Evolutionary conservation across 2,888 invertebrate species (phyloP).

Genomic region (Lepetodrilus schrolli): DNA sequence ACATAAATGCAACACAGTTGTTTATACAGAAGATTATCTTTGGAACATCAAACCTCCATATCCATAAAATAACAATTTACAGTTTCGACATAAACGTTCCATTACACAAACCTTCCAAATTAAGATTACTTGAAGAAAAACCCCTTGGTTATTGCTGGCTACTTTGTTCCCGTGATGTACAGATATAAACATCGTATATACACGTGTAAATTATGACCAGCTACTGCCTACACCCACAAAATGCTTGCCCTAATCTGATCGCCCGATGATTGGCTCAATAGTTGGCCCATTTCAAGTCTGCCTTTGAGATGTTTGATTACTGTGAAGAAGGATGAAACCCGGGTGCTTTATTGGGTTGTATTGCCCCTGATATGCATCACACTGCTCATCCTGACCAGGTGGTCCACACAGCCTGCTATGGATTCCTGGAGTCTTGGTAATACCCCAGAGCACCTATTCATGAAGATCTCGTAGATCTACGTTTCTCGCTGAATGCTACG

Average conservation of each 20-base stretch:
- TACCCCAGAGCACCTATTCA: too few relatives aligned
- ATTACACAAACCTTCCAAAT: not conserved
- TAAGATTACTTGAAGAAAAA: not conserved
- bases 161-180: not conserved
- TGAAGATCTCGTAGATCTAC: too few relatives aligned
- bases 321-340: not conserved
- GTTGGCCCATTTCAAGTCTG: not conserved
- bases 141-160: not conserved
- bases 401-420: too few relatives aligned
- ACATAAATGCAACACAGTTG: too few relatives aligned
- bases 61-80: not conserved
- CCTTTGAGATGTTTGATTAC: not conserved
- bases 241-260: not conserved
- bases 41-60: not conserved
- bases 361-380: not conserved
- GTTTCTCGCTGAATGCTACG: too few relatives aligned
- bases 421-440: too few relatives aligned
- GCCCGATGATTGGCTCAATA: not conserved
- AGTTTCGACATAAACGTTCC: not conserved
- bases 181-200: not conserved
- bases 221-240: not conserved
- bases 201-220: not conserved
- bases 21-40: too few relatives aligned
- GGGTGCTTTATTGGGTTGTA: not conserved
- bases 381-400: conserved; percentile 10